Evolutionary conservation across 2,797 vertebrate genomes (phyloP), one percentile per base, ranked within the genome.

Genomic region (Callimico goeldii): DNA sequence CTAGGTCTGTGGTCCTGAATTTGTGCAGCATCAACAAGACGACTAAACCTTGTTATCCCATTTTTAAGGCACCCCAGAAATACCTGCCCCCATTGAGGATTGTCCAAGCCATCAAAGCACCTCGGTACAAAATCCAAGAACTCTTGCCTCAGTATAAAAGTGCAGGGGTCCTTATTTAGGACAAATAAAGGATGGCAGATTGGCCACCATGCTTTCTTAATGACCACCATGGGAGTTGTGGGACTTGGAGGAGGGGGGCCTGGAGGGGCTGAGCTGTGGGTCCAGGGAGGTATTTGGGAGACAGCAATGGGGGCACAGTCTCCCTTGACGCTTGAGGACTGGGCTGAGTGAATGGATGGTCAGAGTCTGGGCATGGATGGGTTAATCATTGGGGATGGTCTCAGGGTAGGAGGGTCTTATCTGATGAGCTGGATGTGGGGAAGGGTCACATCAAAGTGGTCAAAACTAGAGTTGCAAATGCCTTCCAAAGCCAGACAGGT

Each of bases 101-200:
- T 41, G 89, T 98, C 30, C 90, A 98, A 39, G 24, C 75, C 30
- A 92, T 98, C 50, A 89, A 61, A 57, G 75, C 95, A 70, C 98
- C 97, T 58, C 94, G 96, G 12, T 75, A 84, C 67, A 97, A 93
- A 89, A 61, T 98, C 22, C 93, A 90, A 39, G 97, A 97, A 75
- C 57, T 98, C 70, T 55, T 97, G 72, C 97, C 96, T 83, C 88
- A 79, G 83, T 98, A 94, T 89, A 97, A 96, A 70, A 97, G 94
- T 24, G 55, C 92, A 2, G 97, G 97, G 1, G 76, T 97, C 33
- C 95, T 98, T 73, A 2, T 97, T 88, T 91, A 95, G 64, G 95
- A 72, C 30, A 15, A 97, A 95, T 98, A 97, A 98, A 98, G 75
- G 28, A 30, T 50, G n/a, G 70, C 84, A n/a, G 7, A 30, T 61